Percentiles rank a stretch among this genome's conserved stretches.
phyloP scores from a whole-genome alignment of 2,113 vertebrate species.

The Capra hircus region DNA sequence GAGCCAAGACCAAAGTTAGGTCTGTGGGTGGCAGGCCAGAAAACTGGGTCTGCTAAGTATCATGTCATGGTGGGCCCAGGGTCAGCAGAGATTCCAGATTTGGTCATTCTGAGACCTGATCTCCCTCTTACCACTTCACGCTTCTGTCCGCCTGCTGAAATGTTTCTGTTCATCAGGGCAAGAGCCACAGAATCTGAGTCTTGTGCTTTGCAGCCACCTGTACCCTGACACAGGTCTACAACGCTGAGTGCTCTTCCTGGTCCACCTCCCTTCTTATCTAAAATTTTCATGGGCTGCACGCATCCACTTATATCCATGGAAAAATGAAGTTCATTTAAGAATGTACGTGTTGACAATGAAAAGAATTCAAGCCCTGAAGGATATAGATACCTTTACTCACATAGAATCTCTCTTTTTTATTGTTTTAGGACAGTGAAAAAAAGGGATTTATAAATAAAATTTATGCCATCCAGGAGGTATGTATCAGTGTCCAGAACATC shows the following conservation, averaged over 20 bases:
- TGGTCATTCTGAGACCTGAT: background rate
- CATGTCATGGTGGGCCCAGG: background rate
- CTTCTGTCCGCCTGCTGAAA: background rate
- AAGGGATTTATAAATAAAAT: slow-evolving; percentile 99
- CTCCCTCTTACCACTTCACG: background rate
- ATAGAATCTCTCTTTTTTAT: slow-evolving; percentile 54
- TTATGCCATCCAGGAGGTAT: slow-evolving; percentile 98
- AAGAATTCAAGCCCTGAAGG: slow-evolving; percentile 5
- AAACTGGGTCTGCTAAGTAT: background rate
- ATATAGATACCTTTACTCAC: slow-evolving; percentile 14
- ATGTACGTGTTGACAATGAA: background rate
- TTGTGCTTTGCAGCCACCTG: background rate
- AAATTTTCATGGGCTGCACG: background rate
- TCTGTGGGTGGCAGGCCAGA: background rate
- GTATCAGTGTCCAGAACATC: slow-evolving; percentile 95
- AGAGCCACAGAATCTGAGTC: background rate
- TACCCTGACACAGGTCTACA: background rate
- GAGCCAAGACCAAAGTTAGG: background rate
- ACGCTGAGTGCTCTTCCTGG: background rate
- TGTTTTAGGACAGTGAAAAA: slow-evolving; percentile 92
- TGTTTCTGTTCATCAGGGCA: background rate
- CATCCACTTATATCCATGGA: background rate
- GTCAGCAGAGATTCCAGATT: background rate
- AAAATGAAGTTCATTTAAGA: background rate
- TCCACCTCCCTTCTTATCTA: background rate